phyloP scores from a whole-genome alignment of 1,140 invertebrate genomes.

The Nomia melanderi region DNA sequence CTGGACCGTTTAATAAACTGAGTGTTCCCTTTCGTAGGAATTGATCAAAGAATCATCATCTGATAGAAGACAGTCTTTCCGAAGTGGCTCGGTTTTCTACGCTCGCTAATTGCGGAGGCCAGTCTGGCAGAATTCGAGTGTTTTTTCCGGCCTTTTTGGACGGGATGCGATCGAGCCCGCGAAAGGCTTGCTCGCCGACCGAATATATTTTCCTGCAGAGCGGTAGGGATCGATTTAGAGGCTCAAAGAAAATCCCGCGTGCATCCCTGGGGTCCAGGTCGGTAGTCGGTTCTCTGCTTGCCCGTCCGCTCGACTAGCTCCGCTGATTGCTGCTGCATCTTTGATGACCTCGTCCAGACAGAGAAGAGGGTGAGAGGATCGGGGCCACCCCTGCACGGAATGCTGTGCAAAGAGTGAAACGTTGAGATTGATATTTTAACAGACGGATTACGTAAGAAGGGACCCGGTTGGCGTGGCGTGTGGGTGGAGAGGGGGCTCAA shows the following conservation, averaged over 20 bases:
- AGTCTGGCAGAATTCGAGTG: neutral
- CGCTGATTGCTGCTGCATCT: constrained; percentile 81
- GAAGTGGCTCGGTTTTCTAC: too few relatives aligned
- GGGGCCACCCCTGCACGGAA: constrained; percentile 64
- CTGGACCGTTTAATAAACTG: too few relatives aligned
- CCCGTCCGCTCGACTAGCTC: constrained; percentile 71
- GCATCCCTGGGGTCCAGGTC: constrained; percentile 56
- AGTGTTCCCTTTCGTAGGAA: too few relatives aligned
- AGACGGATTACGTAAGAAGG: constrained; percentile 77
- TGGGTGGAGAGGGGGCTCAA: neutral
- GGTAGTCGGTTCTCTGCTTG: constrained; percentile 56
- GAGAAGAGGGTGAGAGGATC: constrained; percentile 54
- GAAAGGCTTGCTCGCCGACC: constrained; percentile 18
- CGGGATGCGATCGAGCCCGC: neutral
- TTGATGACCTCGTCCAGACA: constrained; percentile 80
- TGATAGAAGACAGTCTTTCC: too few relatives aligned
- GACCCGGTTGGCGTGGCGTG: constrained; percentile 2
- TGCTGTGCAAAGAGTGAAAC: constrained; percentile 76
- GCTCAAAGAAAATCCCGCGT: constrained; percentile 74
- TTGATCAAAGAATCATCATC: too few relatives aligned
- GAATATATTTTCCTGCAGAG: constrained; percentile 41
- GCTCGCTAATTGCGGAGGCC: neutral
- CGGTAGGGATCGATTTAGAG: constrained; percentile 73
- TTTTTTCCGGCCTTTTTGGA: neutral
- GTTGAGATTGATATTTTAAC: constrained; percentile 80